These are phyloP conservation scores for Loris lydekkerianus DNA, from an alignment of 2,797 vertebrate species.

Conservation along the genomic window DNA sequence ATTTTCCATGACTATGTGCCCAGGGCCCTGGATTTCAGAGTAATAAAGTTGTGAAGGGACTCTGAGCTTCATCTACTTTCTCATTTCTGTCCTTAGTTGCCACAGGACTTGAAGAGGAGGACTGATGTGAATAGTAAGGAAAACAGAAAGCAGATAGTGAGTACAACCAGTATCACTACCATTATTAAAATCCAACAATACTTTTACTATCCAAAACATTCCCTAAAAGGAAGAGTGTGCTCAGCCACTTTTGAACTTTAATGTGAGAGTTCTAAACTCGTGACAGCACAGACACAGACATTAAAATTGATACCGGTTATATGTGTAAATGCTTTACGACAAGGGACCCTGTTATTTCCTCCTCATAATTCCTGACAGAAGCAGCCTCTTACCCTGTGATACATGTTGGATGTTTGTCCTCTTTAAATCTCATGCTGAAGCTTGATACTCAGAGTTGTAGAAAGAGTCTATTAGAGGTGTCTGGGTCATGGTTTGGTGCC, in stretches of 20 bases:
- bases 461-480: not conserved
- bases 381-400: not conserved
- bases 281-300: not conserved
- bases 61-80: not conserved
- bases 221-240: not conserved
- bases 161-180: not conserved
- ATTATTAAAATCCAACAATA: not conserved
- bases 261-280: not conserved
- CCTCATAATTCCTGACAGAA: not conserved
- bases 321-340: not conserved
- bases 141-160: not conserved
- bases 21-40: not conserved
- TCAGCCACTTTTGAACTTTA: not conserved
- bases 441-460: not conserved
- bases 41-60: fast-evolving
- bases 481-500: not conserved
- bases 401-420: not conserved
- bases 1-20: not conserved
- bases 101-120: not conserved
- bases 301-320: not conserved
- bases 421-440: not conserved
- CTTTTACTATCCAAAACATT: not conserved
- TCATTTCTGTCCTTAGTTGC: not conserved
- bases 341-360: not conserved
- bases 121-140: not conserved